Evolutionary conservation across 2,888 invertebrate species (phyloP).

Genomic region (Napeogenes sylphis): DNA sequence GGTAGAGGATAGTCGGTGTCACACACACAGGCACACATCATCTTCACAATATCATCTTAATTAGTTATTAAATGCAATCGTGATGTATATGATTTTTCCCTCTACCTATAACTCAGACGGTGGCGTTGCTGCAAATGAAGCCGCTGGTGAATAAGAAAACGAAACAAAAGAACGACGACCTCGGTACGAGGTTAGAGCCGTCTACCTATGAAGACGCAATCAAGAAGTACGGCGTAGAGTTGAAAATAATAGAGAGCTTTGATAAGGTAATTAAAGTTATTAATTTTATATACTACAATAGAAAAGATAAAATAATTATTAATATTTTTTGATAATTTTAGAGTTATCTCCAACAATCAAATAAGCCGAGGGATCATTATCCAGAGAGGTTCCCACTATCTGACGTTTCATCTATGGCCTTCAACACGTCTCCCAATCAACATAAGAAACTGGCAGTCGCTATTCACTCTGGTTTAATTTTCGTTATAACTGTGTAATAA

Average conservation of each 20-base stretch:
- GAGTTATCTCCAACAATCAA: constrained; percentile 15
- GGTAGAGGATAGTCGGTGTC: too few relatives aligned
- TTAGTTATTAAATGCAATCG: background rate
- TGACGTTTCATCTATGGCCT: constrained; percentile 53
- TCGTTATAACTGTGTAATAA: constrained; percentile 46
- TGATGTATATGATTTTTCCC: too few relatives aligned
- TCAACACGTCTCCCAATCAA: constrained; percentile 46
- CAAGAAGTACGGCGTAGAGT: constrained; percentile 69
- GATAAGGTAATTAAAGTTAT: constrained; percentile 42
- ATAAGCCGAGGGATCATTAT: constrained; percentile 35
- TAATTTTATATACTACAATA: background rate
- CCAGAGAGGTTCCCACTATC: constrained; percentile 62
- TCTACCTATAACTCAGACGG: constrained; percentile 10
- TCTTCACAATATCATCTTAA: too few relatives aligned
- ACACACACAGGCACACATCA: too few relatives aligned
- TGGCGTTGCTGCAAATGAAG: constrained; percentile 46
- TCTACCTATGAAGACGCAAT: constrained; percentile 64
- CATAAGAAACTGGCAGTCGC: constrained; percentile 56
- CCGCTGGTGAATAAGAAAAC: constrained; percentile 45
- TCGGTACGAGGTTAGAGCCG: constrained; percentile 60
- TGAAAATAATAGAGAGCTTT: constrained; percentile 37
- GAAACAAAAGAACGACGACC: constrained; percentile 48
- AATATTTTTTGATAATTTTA: constrained; percentile 11
- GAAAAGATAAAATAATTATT: background rate
- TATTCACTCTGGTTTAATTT: constrained; percentile 57